A percentile compares a stretch with the other conserved stretches of the same genome.
These are phyloP conservation scores for Tapirus indicus DNA, from an alignment of 2,797 vertebrate species.

Conservation along the genomic window DNA sequence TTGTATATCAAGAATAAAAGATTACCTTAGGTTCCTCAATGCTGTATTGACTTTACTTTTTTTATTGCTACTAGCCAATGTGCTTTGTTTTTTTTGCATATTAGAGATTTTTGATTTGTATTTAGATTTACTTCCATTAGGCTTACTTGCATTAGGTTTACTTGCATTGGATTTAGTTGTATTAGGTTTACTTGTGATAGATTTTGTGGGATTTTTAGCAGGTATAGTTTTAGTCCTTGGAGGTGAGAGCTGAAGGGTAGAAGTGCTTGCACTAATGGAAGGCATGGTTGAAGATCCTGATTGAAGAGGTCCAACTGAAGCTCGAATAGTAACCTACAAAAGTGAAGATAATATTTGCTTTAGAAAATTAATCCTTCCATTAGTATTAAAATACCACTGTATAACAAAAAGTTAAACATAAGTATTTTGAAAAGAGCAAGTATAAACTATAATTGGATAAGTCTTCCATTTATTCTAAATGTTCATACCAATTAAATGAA, in stretches of 20 bases:
- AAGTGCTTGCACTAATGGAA: constrained; percentile 86
- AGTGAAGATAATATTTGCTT: constrained; percentile 35
- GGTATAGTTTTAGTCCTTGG: constrained; percentile 86
- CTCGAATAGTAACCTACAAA: constrained; percentile 97
- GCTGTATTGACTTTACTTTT: constrained; percentile 88
- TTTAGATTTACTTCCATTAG: constrained; percentile 86
- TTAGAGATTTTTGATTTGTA: constrained; percentile 88
- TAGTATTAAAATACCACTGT: constrained; percentile 58
- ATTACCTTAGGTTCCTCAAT: constrained; percentile 94
- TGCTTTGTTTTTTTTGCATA: constrained; percentile 88
- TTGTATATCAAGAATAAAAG: constrained; percentile 55
- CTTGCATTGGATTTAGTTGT: constrained; percentile 82
- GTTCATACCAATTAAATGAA: constrained; percentile 59
- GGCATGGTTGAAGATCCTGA: constrained; percentile 87
- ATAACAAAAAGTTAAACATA: constrained; percentile 60
- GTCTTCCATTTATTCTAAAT: constrained; percentile 66
- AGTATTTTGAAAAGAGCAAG: constrained; percentile 53
- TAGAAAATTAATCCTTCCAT: constrained; percentile 42
- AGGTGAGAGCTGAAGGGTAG: constrained; percentile 89
- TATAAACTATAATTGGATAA: constrained; percentile 62
- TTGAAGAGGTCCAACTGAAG: constrained; percentile 91
- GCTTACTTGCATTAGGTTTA: constrained; percentile 83
- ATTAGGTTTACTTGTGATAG: constrained; percentile 75
- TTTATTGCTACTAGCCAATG: constrained; percentile 84
- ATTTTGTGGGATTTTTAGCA: constrained; percentile 86